Conservation (phyloP, 1,140 invertebrate genomes). For the Calliopsis andreniformis region DNA sequence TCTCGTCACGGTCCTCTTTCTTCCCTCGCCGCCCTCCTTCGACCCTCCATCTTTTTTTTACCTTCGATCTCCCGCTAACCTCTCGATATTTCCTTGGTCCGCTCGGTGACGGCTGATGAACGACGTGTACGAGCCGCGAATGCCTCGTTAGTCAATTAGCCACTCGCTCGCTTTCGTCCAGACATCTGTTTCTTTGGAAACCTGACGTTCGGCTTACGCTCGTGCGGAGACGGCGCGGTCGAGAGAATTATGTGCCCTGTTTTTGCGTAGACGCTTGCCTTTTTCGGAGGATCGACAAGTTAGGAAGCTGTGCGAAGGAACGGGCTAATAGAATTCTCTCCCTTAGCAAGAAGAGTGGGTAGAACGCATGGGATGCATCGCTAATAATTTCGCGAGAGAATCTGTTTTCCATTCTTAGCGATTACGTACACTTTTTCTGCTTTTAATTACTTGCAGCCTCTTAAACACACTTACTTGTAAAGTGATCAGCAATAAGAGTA, state of each 20-base stretch:
- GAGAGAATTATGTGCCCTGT: background rate
- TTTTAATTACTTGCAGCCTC: too few species aligned
- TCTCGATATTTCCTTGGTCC: conserved; percentile 38
- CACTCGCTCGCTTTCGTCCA: conserved; percentile 36
- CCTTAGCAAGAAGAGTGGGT: too few species aligned
- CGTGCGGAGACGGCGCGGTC: background rate
- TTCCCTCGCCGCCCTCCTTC: background rate
- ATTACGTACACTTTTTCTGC: too few species aligned
- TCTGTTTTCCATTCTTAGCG: too few species aligned
- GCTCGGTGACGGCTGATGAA: conserved; percentile 41
- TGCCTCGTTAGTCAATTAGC: conserved; percentile 53
- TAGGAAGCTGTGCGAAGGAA: too few species aligned
- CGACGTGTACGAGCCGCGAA: conserved; percentile 48
- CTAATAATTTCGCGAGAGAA: too few species aligned
- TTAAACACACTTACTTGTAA: too few species aligned
- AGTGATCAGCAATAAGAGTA: too few species aligned
- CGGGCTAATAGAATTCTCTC: too few species aligned
- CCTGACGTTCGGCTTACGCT: background rate
- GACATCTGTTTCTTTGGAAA: conserved; percentile 34
- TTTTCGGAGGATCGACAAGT: too few species aligned
- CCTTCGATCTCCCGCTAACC: background rate
- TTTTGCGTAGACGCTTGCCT: background rate
- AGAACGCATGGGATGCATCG: too few species aligned
- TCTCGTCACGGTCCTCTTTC: background rate
- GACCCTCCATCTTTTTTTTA: background rate